phyloP scores from a whole-genome alignment of 2,888 invertebrate species.

The Apodemia zela region DNA sequence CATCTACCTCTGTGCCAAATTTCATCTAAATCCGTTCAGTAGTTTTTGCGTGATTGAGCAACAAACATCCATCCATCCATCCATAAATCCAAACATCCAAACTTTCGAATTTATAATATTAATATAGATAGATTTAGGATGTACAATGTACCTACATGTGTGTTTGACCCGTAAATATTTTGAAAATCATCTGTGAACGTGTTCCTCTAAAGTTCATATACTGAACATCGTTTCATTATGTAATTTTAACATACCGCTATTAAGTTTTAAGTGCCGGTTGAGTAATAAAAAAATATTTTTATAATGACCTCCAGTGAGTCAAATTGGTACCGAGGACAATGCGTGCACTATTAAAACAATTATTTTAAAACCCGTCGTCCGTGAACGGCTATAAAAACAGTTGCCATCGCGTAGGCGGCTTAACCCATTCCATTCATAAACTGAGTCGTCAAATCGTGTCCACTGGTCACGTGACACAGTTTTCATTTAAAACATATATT shows the following conservation, averaged over 20 bases:
- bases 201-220: background rate
- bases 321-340: conserved; percentile 42
- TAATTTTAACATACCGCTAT: background rate
- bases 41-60: no score
- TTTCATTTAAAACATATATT: no score
- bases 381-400: conserved; percentile 43
- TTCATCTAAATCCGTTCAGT: no score
- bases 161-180: no score
- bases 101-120: no score
- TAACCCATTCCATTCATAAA: conserved; percentile 46
- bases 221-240: background rate
- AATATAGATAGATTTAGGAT: no score
- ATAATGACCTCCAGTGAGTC: conserved; percentile 30
- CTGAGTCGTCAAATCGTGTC: conserved; percentile 13
- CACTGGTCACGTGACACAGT: background rate
- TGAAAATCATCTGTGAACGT: background rate
- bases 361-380: conserved; percentile 50
- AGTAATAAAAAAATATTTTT: conserved; percentile 4
- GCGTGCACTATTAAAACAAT: conserved; percentile 62
- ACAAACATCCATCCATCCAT: no score
- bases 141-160: no score
- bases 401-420: conserved; percentile 40
- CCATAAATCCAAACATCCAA: no score
- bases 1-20: no score
- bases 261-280: background rate